Percentiles rank a stretch among this genome's conserved stretches.
phyloP scores from a whole-genome alignment of 2,888 invertebrate genomes.

The Rotaria macrura region DNA sequence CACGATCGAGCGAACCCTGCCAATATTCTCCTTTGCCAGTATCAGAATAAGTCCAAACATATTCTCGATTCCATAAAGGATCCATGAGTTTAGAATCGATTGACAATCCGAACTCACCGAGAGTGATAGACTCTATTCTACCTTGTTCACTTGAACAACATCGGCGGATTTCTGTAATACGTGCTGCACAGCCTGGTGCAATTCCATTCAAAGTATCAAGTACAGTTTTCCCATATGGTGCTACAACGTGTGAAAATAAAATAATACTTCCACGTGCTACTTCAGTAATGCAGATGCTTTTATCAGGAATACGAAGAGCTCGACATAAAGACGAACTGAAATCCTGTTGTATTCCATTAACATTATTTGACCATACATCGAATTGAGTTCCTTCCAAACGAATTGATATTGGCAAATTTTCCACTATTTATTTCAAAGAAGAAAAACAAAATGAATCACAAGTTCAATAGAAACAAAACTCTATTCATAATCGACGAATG shows the following conservation, averaged over 20 bases:
- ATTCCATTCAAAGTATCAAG: neutral
- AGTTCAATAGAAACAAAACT: no score
- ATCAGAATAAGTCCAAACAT: neutral
- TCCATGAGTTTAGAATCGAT: neutral
- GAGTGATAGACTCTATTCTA: neutral
- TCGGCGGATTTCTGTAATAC: neutral
- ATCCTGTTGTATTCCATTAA: neutral
- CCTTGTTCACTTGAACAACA: neutral
- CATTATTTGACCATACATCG: neutral
- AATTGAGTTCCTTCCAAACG: no score
- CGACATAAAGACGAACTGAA: neutral
- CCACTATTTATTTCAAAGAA: no score
- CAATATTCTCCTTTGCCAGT: neutral
- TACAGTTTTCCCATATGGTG: neutral
- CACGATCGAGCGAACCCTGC: neutral
- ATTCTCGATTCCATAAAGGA: neutral
- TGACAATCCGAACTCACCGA: neutral
- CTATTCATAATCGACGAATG: no score
- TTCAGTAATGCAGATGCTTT: neutral
- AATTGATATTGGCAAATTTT: no score
- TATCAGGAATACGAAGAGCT: neutral
- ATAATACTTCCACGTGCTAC: neutral
- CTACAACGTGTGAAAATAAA: neutral
- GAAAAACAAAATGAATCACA: no score
- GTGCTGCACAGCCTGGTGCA: neutral